Conservation (phyloP, 2,797 vertebrate genomes). For the Pachyuromys duprasi region DNA sequence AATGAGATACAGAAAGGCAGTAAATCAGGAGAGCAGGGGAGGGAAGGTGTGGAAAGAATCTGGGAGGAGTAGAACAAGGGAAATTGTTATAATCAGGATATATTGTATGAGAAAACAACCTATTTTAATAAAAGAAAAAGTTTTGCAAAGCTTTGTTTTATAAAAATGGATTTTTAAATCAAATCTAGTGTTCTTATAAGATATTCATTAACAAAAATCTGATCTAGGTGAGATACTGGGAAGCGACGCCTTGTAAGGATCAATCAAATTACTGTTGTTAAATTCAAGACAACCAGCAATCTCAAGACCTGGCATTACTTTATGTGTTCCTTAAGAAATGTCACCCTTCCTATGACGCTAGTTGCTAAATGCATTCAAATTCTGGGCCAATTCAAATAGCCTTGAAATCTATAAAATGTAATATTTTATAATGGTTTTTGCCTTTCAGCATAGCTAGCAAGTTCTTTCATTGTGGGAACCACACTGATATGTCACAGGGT, state of each 20-base stretch:
- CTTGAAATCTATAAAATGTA: conserved; percentile 46
- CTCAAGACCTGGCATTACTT: conserved; percentile 44
- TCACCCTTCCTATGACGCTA: conserved; percentile 15
- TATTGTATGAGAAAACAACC: neutral
- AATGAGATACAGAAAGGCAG: neutral
- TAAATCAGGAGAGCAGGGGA: neutral
- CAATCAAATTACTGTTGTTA: neutral
- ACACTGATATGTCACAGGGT: conserved; percentile 8
- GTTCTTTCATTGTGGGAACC: neutral
- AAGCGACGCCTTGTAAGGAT: neutral
- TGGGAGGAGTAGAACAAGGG: neutral
- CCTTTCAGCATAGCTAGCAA: conserved; percentile 43
- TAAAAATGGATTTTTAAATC: conserved; percentile 46
- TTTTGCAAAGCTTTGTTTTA: neutral
- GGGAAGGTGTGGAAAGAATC: neutral
- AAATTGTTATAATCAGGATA: neutral
- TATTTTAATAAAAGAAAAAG: neutral
- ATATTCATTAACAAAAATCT: conserved; percentile 17
- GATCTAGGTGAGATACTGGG: conserved; percentile 36
- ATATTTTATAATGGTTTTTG: conserved; percentile 48
- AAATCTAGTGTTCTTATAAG: conserved; percentile 43
- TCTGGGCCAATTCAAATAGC: conserved; percentile 48
- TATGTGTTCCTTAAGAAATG: neutral
- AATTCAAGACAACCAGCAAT: conserved; percentile 22
- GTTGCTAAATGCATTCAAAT: conserved; percentile 23